A percentile compares a stretch with the other conserved stretches of the same genome.
Evolutionary conservation across 35 echinoderm and acorn worm species (phyloP).

Genomic region (Lytechinus pictus): DNA sequence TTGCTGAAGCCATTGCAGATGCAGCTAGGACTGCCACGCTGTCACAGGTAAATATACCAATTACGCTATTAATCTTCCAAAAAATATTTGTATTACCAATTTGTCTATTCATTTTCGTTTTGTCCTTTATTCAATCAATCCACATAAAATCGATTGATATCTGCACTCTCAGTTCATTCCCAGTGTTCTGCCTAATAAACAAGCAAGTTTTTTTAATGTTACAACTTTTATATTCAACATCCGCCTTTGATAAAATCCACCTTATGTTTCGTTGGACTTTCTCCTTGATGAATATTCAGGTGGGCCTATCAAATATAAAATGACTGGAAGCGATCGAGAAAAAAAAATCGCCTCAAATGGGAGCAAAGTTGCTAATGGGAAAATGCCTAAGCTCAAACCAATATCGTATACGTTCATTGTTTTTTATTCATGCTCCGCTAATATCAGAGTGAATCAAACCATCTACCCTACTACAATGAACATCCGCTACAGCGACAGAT

Average conservation of each 20-base stretch:
- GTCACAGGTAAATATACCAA: neutral
- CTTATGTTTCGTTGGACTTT: too few species aligned
- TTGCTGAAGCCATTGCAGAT: neutral
- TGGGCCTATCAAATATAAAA: too few species aligned
- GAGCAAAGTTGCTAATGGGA: neutral
- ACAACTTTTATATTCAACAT: too few species aligned
- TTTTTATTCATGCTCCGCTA: neutral
- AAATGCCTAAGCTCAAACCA: neutral
- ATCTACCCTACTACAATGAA: neutral
- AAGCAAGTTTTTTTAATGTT: neutral
- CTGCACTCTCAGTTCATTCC: neutral
- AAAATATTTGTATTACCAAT: neutral
- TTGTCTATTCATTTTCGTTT: too few species aligned
- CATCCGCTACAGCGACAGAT: neutral
- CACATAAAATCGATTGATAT: neutral
- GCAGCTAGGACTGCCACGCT: neutral
- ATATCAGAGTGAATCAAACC: neutral
- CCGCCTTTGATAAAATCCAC: too few species aligned
- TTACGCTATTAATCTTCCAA: neutral
- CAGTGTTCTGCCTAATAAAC: neutral
- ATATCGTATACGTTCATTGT: neutral
- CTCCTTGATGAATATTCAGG: too few species aligned
- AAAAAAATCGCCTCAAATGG: neutral
- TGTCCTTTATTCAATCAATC: too few species aligned
- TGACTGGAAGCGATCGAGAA: neutral